phyloP scores from a whole-genome alignment of 2,888 invertebrate genomes.

The Stenodera caucasica region DNA sequence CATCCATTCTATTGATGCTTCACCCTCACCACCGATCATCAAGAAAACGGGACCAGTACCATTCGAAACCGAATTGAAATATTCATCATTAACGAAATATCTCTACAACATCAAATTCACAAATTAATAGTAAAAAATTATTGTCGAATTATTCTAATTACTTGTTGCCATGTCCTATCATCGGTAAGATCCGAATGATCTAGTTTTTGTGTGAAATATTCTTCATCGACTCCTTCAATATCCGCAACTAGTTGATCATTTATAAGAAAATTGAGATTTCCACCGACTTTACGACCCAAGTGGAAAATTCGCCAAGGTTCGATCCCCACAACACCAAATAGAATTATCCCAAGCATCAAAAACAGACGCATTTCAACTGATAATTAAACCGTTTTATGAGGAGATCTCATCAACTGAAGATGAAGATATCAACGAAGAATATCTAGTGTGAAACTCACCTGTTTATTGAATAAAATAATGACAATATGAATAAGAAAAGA shows the following conservation, averaged over 20 bases:
- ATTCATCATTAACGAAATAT: conserved; percentile 76
- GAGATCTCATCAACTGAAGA: too few species aligned
- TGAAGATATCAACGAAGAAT: too few species aligned
- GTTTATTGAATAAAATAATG: too few species aligned
- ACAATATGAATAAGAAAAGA: too few species aligned
- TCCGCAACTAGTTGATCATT: conserved; percentile 39
- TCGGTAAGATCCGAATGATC: conserved; percentile 82
- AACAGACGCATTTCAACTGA: conserved; percentile 4
- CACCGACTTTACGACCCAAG: conserved; percentile 52
- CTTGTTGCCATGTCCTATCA: conserved; percentile 77
- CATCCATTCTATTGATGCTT: conserved; percentile 85
- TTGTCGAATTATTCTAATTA: too few species aligned
- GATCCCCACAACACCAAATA: background rate
- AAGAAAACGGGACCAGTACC: conserved; percentile 79
- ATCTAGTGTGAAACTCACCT: too few species aligned
- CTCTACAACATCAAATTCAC: conserved; percentile 59
- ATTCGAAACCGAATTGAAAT: conserved; percentile 60
- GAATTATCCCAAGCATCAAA: conserved; percentile 11
- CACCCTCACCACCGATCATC: conserved; percentile 94
- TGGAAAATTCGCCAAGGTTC: conserved; percentile 50
- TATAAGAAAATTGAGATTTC: conserved; percentile 57
- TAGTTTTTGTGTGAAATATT: conserved; percentile 80
- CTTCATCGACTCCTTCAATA: conserved; percentile 54
- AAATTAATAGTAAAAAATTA: conserved; percentile 8
- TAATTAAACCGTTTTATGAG: too few species aligned